Percentiles rank a stretch among this genome's conserved stretches.
Conservation (phyloP, 2,888 invertebrate species). For the Entomobrya multifasciata region DNA sequence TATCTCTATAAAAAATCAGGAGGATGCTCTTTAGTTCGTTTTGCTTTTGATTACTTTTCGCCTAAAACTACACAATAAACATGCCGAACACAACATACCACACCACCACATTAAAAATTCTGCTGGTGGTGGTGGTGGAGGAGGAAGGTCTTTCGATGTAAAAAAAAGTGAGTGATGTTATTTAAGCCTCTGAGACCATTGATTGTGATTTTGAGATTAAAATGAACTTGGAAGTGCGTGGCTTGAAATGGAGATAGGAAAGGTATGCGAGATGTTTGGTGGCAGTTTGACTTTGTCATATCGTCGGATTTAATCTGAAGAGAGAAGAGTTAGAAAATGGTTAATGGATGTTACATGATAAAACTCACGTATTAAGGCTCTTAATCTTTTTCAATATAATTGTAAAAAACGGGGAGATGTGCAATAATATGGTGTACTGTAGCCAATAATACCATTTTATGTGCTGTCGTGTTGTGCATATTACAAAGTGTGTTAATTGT, state of each 20-base stretch:
- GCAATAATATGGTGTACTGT: conserved; percentile 26
- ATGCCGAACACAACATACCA: conserved; percentile 43
- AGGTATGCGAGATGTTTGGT: not conserved
- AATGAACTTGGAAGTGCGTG: conserved; percentile 15
- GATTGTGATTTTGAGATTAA: too few relatives aligned
- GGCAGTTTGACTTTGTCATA: not conserved
- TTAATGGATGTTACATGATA: conserved; percentile 70
- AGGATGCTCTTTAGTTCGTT: not conserved
- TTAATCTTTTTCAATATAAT: not conserved
- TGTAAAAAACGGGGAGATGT: conserved; percentile 47
- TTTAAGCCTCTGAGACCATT: conserved; percentile 27
- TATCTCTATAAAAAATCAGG: too few relatives aligned
- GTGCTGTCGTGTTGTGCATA: conserved; percentile 60
- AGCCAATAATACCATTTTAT: conserved; percentile 60
- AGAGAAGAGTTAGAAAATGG: conserved; percentile 47
- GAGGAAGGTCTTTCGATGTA: conserved; percentile 64
- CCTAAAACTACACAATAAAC: conserved; percentile 53
- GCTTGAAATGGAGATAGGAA: not conserved
- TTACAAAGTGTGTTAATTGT: conserved; percentile 61
- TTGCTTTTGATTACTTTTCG: conserved; percentile 35
- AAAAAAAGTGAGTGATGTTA: conserved; percentile 22
- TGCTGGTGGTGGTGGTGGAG: conserved; percentile 38
- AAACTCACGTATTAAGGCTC: conserved; percentile 59
- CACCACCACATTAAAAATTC: not conserved
- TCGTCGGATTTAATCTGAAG: not conserved